Evolutionary conservation across 1,140 invertebrate species (phyloP).

Genomic region (Drosophila mayri): DNA sequence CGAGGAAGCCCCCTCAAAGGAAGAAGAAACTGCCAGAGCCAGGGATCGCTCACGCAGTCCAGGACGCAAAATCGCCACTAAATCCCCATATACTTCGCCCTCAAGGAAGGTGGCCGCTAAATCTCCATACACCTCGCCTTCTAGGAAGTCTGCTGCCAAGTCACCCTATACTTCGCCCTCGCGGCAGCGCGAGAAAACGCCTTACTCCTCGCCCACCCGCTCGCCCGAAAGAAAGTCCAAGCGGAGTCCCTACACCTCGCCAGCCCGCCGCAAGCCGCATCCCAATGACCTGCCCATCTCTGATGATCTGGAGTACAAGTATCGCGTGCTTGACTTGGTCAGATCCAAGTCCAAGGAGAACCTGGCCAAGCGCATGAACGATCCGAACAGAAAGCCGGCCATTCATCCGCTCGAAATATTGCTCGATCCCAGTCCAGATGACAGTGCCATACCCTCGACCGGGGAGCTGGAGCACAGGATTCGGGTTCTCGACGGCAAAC

Average conservation of each 20-base stretch:
- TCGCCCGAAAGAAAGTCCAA: slow-evolving; percentile 15
- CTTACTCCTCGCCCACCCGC: slow-evolving; percentile 61
- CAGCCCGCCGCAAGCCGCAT: slow-evolving; percentile 52
- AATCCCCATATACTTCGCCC: slow-evolving; percentile 67
- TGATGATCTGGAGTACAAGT: slow-evolving; percentile 77
- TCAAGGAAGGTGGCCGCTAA: slow-evolving; percentile 42
- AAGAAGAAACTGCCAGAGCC: background rate
- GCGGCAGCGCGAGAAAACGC: slow-evolving; percentile 43
- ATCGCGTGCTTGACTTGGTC: slow-evolving; percentile 70
- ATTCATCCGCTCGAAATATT: slow-evolving; percentile 81
- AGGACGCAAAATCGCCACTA: slow-evolving; percentile 41
- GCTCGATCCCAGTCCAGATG: slow-evolving; percentile 74
- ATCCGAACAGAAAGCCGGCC: slow-evolving; percentile 65
- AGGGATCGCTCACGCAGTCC: slow-evolving; percentile 63
- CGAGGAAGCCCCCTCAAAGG: background rate
- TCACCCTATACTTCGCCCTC: slow-evolving; percentile 64
- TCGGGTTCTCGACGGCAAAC: slow-evolving; percentile 67
- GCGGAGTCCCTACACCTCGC: slow-evolving; percentile 60
- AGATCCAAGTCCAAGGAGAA: slow-evolving; percentile 77
- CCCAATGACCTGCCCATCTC: slow-evolving; percentile 61
- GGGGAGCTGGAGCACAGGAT: slow-evolving; percentile 79
- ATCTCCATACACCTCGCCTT: slow-evolving; percentile 64
- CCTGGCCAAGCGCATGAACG: slow-evolving; percentile 54
- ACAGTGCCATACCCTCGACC: slow-evolving; percentile 70
- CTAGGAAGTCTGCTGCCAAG: slow-evolving; percentile 40